Base-by-base conservation (phyloP, 2,113 vertebrate species). In the Platycercus adscitus region DNA sequence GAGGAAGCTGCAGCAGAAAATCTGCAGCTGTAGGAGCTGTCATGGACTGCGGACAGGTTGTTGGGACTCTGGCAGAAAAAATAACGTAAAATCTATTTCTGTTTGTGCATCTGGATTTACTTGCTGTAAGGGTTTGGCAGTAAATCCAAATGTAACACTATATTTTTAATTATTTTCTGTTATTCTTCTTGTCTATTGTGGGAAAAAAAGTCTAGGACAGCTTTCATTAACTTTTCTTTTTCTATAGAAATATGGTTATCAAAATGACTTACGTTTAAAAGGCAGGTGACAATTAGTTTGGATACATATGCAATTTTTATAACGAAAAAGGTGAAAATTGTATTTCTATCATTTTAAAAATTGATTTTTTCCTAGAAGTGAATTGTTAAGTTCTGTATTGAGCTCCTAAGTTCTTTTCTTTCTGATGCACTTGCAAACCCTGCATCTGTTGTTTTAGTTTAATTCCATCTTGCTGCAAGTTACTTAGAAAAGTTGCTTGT, bases 81-180 rank as follows among this genome's bases (percentile, higher is more conserved):
- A 88, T 35, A 87, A 53, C 50, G 35, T 69, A 61, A 87, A 81
- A 86, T 82, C 56, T 85, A 46, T 82, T 95, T 71, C 89, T 86
- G 90, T 80, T 96, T 88, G 25, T 78, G 68, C 87, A 60, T 91
- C 64, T 94, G 89, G 70, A 77, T 53, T 93, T 84, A 55, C 33
- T 89, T 82, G 50, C 66, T 85, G 26, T 21, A 83, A 39, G 25
- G 65, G 50, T 63, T 93, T 86, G 50, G 56, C 41, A 72, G 20
- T 66, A 91, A 88, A 93, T 81, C 25, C 43, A 86, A 91, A 78
- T 0, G 1, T 49, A 91, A 60, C 37, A 19, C 41, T 81, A 29
- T 44, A 58, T 46, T 86, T 94, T 85, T 93, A 87, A 87, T 95
- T 88, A 75, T 89, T 71, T 88, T 90, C 55, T 80, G 46, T 82